Evolutionary conservation across 92 coral and sea anemone species (phyloP), one percentile per base, ranked within the genome.

Genomic region (Virgularia gustaviana): DNA sequence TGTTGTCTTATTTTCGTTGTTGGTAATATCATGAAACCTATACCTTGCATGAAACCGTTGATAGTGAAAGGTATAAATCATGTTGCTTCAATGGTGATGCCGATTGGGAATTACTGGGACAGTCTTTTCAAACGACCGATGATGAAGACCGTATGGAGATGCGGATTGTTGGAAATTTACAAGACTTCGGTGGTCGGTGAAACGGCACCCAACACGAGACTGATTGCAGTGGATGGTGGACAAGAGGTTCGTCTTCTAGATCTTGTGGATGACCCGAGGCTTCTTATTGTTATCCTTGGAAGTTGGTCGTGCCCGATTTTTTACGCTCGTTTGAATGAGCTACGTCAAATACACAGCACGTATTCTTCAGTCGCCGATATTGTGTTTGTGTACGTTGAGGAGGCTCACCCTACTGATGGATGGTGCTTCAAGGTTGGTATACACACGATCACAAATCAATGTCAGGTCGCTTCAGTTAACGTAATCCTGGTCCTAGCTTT

Each of bases 371-470:
- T 88, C 30, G 97, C 90, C 7, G 95, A 90, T 55, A 88, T 90
- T 68, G 63, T 90, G 8, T 81, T 90, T 6, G 75, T 90, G 23
- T 90, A 90, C 78, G 75, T 88, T 41, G 85, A 90, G 28, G 97
- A 90, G 24, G 97, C 95, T 0, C 97, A 90, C 61, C 97, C 97
- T 0, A 65, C 77, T 34, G 97, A 90, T 49, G 97, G 84, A 33
- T 90, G 97, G 97, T 83, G 83, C 2, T 78, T 90, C 39, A 80
- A 90, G 86, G 97, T 90, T n/a, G n/a, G n/a, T n/a, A n/a, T n/a
- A n/a, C n/a, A n/a, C n/a, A n/a, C n/a, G n/a, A n/a, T n/a, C n/a
- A n/a, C n/a, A n/a, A n/a, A n/a, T n/a, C n/a, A n/a, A n/a, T n/a
- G n/a, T n/a, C n/a, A n/a, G n/a, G n/a, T n/a, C n/a, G n/a, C n/a